These are phyloP conservation scores for Cheilosia urbana DNA, from an alignment of 2,888 invertebrate genomes.

Conservation along the genomic window DNA sequence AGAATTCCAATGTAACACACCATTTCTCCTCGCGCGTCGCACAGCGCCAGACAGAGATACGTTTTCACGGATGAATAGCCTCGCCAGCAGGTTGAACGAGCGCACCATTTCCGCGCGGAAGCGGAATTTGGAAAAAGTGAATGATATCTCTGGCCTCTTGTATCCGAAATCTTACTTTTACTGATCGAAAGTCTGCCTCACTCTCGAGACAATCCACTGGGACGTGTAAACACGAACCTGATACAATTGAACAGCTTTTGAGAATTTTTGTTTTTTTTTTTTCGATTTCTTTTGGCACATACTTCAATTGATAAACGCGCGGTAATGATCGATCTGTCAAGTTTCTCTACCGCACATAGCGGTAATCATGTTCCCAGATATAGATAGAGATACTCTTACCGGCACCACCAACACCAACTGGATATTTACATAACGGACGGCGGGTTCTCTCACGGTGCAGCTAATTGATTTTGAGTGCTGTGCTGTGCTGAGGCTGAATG, in stretches of 20 bases:
- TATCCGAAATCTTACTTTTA: slow-evolving; percentile 61
- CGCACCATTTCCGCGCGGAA: slow-evolving; percentile 28
- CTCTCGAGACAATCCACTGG: slow-evolving; percentile 51
- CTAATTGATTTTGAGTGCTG: slow-evolving; percentile 55
- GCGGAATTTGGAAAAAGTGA: slow-evolving; percentile 36
- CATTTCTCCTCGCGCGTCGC: neutral
- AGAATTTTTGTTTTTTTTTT: slow-evolving; percentile 15
- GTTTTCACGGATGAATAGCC: slow-evolving; percentile 6
- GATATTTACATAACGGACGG: slow-evolving; percentile 64
- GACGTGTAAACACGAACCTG: slow-evolving; percentile 34
- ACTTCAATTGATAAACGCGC: slow-evolving; percentile 3
- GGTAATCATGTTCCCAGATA: slow-evolving; percentile 31
- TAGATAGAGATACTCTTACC: no score
- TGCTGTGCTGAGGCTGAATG: slow-evolving; percentile 6
- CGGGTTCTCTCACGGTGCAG: slow-evolving; percentile 37
- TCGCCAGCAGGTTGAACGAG: slow-evolving; percentile 24
- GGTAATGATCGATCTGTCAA: slow-evolving; percentile 43
- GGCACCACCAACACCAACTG: neutral
- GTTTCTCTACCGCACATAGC: slow-evolving; percentile 49
- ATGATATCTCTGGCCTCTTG: slow-evolving; percentile 16
- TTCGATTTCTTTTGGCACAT: slow-evolving; percentile 66
- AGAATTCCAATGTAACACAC: slow-evolving; percentile 59
- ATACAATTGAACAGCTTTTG: slow-evolving; percentile 28
- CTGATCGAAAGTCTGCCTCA: slow-evolving; percentile 68
- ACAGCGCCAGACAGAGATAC: neutral